Conservation (phyloP, 2,113 vertebrate genomes). For the Thamnophis sirtalis region DNA sequence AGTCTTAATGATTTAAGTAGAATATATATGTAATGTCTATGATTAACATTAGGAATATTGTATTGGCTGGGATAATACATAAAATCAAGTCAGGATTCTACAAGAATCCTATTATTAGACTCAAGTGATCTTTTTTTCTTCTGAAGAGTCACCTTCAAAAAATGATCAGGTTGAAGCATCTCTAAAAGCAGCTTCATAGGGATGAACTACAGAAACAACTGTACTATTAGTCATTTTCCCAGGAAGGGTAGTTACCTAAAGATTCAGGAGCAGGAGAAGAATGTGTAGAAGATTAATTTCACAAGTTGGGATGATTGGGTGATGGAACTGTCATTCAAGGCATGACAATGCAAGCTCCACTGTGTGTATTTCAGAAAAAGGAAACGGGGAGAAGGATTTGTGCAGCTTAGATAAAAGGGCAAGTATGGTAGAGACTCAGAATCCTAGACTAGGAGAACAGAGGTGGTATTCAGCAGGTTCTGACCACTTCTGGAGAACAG, state of each 20-base stretch:
- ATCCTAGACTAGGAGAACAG: neutral
- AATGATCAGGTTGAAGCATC: neutral
- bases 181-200: neutral
- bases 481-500: too few species aligned
- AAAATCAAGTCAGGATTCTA: neutral
- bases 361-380: neutral
- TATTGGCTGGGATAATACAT: neutral
- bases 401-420: neutral
- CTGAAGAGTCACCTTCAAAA: neutral
- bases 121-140: neutral
- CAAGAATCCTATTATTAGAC: neutral
- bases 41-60: neutral
- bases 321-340: neutral
- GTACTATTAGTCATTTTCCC: neutral
- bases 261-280: neutral
- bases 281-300: neutral
- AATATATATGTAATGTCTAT: neutral
- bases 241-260: neutral
- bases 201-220: neutral
- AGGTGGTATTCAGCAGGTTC: too few species aligned
- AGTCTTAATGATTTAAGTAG: neutral
- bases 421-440: neutral
- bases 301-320: neutral
- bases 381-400: neutral
- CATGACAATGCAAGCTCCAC: neutral